Conservation (phyloP, 2,797 vertebrate species). For the Platalea minor region DNA sequence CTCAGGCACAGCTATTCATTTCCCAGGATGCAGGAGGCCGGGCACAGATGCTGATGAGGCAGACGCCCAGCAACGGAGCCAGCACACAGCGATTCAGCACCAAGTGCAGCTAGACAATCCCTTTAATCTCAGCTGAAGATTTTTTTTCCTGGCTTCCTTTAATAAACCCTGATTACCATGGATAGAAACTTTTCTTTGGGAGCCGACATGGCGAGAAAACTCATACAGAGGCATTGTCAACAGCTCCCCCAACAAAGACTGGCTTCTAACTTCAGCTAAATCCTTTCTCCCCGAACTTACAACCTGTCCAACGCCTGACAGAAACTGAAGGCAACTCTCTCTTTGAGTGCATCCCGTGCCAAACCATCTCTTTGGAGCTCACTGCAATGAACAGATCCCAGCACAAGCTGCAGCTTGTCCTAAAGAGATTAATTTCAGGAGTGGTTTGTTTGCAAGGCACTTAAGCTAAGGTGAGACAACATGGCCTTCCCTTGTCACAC, state of each 20-base stretch:
- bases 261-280: neutral
- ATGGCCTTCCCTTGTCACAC: neutral
- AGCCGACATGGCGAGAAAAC: neutral
- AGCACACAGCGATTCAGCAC: slow-evolving; percentile 54
- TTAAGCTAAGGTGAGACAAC: neutral
- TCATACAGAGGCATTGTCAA: neutral
- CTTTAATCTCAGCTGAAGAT: slow-evolving; percentile 60
- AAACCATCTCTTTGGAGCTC: neutral
- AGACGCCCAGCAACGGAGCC: slow-evolving; percentile 26
- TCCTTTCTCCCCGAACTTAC: neutral
- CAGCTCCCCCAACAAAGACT: slow-evolving; percentile 1
- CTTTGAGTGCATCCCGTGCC: neutral
- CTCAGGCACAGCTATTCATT: slow-evolving; percentile 11
- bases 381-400: neutral
- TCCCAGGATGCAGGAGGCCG: neutral
- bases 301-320: neutral
- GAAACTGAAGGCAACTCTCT: neutral
- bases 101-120: slow-evolving; percentile 64
- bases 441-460: neutral
- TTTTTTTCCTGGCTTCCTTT: slow-evolving; percentile 29
- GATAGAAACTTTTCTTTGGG: slow-evolving; percentile 59
- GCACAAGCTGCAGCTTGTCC: neutral
- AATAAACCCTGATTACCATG: slow-evolving; percentile 64
- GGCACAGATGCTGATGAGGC: slow-evolving; percentile 33
- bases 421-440: slow-evolving; percentile 32